Conservation (phyloP, 2,888 invertebrate species). For the Cloeon dipterum region DNA sequence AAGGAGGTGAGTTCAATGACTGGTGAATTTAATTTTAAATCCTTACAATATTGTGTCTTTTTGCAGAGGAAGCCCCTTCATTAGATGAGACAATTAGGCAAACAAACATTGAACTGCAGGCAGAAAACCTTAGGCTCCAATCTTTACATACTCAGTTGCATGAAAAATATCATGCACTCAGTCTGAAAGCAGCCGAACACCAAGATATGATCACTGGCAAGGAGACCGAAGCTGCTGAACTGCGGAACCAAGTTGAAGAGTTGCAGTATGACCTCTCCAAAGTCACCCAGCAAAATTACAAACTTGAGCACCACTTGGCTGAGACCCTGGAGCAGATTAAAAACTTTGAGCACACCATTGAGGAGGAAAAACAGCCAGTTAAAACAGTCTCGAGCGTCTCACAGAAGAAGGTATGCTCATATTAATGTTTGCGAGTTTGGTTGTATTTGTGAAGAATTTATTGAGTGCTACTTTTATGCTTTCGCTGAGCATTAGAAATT, state of each 20-base stretch:
- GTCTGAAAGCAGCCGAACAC: slow-evolving; percentile 60
- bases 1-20: slow-evolving; percentile 26
- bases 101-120: slow-evolving; percentile 67
- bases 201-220: slow-evolving; percentile 74
- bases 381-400: slow-evolving; percentile 31
- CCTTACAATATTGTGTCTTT: no score
- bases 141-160: slow-evolving; percentile 75
- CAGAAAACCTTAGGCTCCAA: slow-evolving; percentile 80
- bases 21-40: background rate
- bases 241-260: slow-evolving; percentile 90
- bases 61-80: slow-evolving; percentile 36
- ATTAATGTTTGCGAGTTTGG: background rate
- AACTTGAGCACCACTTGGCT: slow-evolving; percentile 74
- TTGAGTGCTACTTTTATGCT: no score
- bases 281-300: slow-evolving; percentile 69
- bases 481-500: no score
- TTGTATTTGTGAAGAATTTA: background rate
- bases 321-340: slow-evolving; percentile 83
- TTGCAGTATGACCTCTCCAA: slow-evolving; percentile 79
- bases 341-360: slow-evolving; percentile 59
- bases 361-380: slow-evolving; percentile 34
- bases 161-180: slow-evolving; percentile 81
- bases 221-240: slow-evolving; percentile 85
- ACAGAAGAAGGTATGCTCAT: slow-evolving; percentile 25
- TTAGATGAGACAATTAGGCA: slow-evolving; percentile 67